phyloP scores from a whole-genome alignment of 2,888 invertebrate genomes.

The Agonopterix arenella region DNA sequence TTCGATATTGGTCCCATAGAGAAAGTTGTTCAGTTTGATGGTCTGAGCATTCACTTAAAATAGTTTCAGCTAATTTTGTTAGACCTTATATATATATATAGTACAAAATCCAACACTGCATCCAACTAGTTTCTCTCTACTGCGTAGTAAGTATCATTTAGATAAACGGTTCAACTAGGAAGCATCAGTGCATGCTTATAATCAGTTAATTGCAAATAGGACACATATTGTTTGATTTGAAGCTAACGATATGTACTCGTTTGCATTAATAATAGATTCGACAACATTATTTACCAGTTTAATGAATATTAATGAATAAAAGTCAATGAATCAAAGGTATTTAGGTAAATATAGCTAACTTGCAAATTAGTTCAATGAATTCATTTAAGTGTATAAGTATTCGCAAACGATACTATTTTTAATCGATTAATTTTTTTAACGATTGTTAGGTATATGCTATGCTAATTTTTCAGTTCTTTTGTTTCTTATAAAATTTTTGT shows the following conservation, averaged over 20 bases:
- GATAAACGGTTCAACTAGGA: conserved; percentile 64
- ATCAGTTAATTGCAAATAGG: conserved; percentile 25
- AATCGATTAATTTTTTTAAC: too few relatives aligned
- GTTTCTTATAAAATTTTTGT: too few relatives aligned
- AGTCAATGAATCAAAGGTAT: conserved; percentile 2
- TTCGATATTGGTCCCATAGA: too few relatives aligned
- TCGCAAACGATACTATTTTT: too few relatives aligned
- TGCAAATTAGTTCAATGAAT: background rate
- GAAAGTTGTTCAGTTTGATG: too few relatives aligned
- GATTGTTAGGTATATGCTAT: too few relatives aligned
- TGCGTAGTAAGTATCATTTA: conserved; percentile 54
- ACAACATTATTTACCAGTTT: conserved; percentile 1
- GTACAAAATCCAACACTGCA: too few relatives aligned
- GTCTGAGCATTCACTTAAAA: too few relatives aligned
- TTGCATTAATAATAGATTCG: conserved; percentile 7
- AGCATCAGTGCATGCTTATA: conserved; percentile 20
- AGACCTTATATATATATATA: too few relatives aligned
- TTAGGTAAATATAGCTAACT: conserved; percentile 1
- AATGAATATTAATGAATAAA: conserved; percentile 1
- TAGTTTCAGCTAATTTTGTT: too few relatives aligned
- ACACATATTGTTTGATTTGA: background rate
- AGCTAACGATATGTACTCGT: conserved; percentile 8
- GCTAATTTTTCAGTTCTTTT: too few relatives aligned
- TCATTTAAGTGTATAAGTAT: background rate
- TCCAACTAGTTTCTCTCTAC: conserved; percentile 15